Evolutionary conservation across 1,140 invertebrate genomes (phyloP).

Genomic region (Sarcophaga bullata): DNA sequence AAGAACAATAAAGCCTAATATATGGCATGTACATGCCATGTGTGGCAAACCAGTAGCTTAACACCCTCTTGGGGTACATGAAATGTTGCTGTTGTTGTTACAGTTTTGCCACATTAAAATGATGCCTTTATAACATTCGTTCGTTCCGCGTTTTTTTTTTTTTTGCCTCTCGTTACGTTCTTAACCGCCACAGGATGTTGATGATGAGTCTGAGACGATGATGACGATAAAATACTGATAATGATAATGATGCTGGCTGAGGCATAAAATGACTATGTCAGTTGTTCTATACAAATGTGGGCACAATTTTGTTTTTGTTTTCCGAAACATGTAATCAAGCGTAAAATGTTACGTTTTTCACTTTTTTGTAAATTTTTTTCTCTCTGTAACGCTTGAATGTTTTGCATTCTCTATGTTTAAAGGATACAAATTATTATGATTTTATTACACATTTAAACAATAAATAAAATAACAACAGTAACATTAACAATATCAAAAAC

Average conservation of each 20-base stretch:
- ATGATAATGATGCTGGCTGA: not conserved
- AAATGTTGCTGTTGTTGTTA: not conserved
- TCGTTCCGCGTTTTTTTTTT: not conserved
- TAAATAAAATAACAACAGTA: not conserved
- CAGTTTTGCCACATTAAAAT: not conserved
- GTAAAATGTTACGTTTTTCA: conserved; percentile 32
- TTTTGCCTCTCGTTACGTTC: not conserved
- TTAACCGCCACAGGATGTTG: conserved; percentile 30
- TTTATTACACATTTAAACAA: not conserved
- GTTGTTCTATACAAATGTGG: conserved; percentile 7
- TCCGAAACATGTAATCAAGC: conserved; percentile 31
- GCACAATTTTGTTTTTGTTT: not conserved
- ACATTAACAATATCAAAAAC: no score
- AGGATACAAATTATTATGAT: conserved; percentile 21
- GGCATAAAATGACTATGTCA: conserved; percentile 11
- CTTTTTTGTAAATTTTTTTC: no score
- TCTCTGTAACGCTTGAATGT: conserved; percentile 31
- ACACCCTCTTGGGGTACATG: conserved; percentile 36
- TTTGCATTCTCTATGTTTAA: not conserved
- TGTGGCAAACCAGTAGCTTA: conserved; percentile 29
- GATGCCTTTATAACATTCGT: not conserved
- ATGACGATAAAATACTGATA: not conserved
- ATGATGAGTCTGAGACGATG: conserved; percentile 20
- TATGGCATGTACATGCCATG: no score
- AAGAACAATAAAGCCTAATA: no score